A percentile compares a stretch with the other conserved stretches of the same genome.
Conservation (phyloP, 2,888 invertebrate genomes). For the Herminia tarsipennalis region DNA sequence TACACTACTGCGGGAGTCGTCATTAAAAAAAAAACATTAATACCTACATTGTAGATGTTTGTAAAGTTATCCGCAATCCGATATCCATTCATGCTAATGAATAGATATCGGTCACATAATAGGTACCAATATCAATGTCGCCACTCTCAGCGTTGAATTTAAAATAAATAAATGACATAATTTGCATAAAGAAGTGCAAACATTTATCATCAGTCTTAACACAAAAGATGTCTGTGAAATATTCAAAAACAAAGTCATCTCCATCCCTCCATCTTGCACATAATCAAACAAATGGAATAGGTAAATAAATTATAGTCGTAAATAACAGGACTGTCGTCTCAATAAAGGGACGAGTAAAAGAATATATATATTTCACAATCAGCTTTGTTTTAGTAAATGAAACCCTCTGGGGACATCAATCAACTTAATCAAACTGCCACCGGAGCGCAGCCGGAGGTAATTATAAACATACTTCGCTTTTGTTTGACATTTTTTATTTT, state of each 20-base stretch:
- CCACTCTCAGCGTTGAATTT: too few relatives aligned
- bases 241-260: constrained; percentile 30
- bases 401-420: constrained; percentile 53
- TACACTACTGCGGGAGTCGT: too few relatives aligned
- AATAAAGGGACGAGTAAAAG: constrained; percentile 33
- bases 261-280: constrained; percentile 12
- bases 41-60: too few relatives aligned
- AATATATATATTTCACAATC: constrained; percentile 40
- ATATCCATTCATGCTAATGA: too few relatives aligned
- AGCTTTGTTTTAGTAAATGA: constrained; percentile 54
- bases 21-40: too few relatives aligned
- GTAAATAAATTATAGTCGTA: constrained; percentile 47
- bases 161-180: background rate
- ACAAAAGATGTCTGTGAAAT: constrained; percentile 18
- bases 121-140: too few relatives aligned
- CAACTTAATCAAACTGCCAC: constrained; percentile 53
- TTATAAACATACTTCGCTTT: constrained; percentile 37
- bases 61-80: too few relatives aligned
- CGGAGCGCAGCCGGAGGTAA: constrained; percentile 43
- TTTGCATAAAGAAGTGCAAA: constrained; percentile 13
- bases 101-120: too few relatives aligned
- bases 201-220: constrained; percentile 14
- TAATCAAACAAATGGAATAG: constrained; percentile 44
- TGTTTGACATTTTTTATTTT: constrained; percentile 5
- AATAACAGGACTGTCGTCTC: constrained; percentile 40